Base-by-base conservation (phyloP, 1,140 invertebrate species). In the Tetramorium parvispinum region DNA sequence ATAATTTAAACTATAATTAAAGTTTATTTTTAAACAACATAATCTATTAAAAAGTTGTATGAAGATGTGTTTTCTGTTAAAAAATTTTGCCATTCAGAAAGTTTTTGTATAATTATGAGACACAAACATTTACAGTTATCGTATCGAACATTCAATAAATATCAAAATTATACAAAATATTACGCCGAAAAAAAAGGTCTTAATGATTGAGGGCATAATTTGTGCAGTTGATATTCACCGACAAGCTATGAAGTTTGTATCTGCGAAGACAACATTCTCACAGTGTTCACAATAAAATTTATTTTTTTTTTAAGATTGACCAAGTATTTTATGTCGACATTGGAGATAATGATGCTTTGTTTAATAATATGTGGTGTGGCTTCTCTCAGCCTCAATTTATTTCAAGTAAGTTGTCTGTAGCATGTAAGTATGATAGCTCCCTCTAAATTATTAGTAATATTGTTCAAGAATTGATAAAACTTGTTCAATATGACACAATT, bases 161-260 rank as follows among this genome's bases (percentile, higher is more conserved):
- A 10, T 59, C 2, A 2, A 61, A 2, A 43, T 71, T 40, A 2
- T 27, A 49, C 16, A 7, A 27, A 53, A 75, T 21, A 49, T 43
- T 37, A 75, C 0, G 3, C 6, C n/a, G 0, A 27, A 21, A 37
- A 53, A 40, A 13, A 18, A 16, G 0, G 11, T 4, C 43, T 32
- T 32, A 32, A 68, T 65, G 24, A 49, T 6, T 1, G 3, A 49
- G 3, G 11, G 18, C 0, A 24, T 68, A 53, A 43, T 53, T 68
- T 81, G 2, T 24, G 77, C 77, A 4, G 46, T 81, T 1, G 13
- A 81, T 5, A 81, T 81, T 43, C 73, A 76, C 16, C 73, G 53
- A 1, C 37, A 76, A 76, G 73, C 73, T 43, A 40, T 57, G 6
- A 59, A 59, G 73, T 76, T 76, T 4, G 73, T 76, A 40, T 76